phyloP scores from a whole-genome alignment of 2,888 invertebrate genomes.

The Aromia moschata region DNA sequence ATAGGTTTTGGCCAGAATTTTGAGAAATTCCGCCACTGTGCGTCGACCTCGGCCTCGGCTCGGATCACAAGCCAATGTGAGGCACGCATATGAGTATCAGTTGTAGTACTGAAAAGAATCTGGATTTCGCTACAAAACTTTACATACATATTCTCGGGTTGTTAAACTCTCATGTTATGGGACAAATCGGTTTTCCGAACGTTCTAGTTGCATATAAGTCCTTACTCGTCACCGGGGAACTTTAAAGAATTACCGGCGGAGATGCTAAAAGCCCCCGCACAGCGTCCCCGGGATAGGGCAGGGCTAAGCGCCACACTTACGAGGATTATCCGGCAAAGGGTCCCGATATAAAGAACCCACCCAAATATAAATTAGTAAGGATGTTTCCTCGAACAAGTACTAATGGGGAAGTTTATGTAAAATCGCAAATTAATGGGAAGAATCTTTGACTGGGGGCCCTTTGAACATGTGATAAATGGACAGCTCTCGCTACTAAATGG shows the following conservation, averaged over 20 bases:
- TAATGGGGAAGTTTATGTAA: conserved; percentile 28
- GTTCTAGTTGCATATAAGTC: too few species aligned
- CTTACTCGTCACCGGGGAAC: conserved; percentile 14
- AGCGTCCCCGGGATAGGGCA: conserved; percentile 1
- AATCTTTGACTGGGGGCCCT: conserved; percentile 7
- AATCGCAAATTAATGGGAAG: conserved; percentile 25
- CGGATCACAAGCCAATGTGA: too few species aligned
- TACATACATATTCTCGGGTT: too few species aligned
- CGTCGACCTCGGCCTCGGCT: too few species aligned
- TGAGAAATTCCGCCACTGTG: too few species aligned
- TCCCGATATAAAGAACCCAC: conserved; percentile 25
- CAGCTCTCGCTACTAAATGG: conserved; percentile 4
- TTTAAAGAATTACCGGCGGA: conserved; percentile 1
- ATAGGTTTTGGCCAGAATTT: too few species aligned
- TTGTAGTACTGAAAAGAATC: too few species aligned
- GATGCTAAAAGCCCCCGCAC: conserved; percentile 16
- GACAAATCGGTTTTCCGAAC: too few species aligned
- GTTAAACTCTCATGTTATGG: too few species aligned
- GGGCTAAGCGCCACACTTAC: conserved; percentile 13
- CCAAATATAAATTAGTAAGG: conserved; percentile 26
- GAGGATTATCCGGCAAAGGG: conserved; percentile 26
- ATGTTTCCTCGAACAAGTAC: conserved; percentile 28
- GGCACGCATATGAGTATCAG: too few species aligned
- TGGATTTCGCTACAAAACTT: too few species aligned
- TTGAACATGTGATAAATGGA: conserved; percentile 19